Conservation (phyloP, 2,797 vertebrate species). For the Anomalospiza imberbis region DNA sequence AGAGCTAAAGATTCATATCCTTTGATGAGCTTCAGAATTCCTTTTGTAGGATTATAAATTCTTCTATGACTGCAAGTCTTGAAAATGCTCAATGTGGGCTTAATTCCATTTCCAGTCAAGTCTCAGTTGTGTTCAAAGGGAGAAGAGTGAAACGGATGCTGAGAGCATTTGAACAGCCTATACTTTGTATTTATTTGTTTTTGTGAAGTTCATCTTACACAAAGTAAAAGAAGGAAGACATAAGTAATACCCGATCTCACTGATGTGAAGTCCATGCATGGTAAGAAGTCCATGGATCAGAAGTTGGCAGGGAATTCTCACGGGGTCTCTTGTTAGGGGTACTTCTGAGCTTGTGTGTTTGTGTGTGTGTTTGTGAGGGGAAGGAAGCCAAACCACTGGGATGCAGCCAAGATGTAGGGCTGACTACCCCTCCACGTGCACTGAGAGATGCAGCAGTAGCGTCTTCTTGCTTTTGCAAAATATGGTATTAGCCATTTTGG, state of each 20-base stretch:
- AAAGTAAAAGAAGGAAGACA: neutral
- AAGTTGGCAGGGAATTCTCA: neutral
- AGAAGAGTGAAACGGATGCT: neutral
- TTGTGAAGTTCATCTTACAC: neutral
- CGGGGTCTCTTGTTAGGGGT: neutral
- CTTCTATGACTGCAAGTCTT: neutral
- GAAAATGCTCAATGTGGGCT: neutral
- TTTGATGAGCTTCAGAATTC: neutral
- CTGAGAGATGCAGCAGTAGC: neutral
- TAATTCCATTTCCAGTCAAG: neutral
- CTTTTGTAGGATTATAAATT: neutral
- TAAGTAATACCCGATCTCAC: neutral
- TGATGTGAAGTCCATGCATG: neutral
- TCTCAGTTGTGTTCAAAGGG: neutral
- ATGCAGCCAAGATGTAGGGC: neutral
- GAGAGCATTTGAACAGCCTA: neutral
- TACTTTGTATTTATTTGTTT: neutral
- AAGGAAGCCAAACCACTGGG: neutral
- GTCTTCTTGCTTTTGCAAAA: neutral
- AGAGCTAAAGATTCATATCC: neutral
- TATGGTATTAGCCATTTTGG: neutral
- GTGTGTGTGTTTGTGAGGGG: neutral
- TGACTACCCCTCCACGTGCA: neutral
- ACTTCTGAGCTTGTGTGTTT: neutral
- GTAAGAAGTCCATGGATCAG: neutral